Evolutionary conservation across 2,888 invertebrate genomes (phyloP), one percentile per base, ranked within the genome.

Genomic region (Amaurobius ferox): DNA sequence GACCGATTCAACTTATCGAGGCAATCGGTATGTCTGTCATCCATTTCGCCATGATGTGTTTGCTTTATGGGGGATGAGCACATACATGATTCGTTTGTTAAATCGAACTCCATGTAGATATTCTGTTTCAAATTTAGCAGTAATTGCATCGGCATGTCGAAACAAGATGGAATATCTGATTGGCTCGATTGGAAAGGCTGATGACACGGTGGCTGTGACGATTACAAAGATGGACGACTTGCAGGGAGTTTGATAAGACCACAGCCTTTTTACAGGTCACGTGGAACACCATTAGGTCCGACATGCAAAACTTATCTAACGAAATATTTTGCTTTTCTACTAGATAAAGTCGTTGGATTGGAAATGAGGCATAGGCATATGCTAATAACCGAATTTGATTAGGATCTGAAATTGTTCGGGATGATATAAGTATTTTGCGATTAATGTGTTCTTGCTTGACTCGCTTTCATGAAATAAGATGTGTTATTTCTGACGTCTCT

Each of bases 11-110:
- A 6, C 16, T 55, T 55, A 55, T 72, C 72, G 32, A 29, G 30
- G 0, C 16, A 26, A 61, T 61, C 72, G 61, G 55, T 23, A 61
- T 55, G 55, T 55, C 55, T 55, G 55, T 55, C 55, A 55, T 5
- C 55, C 23, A 55, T n/a, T 16, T 6, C 23, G 3, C 2, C 23
- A 55, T 55, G 23, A 55, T 44, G 44, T 44, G 44, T n/a, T 44
- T 16, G 44, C 16, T n/a, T 2, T 16, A 44, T 11, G 16, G n/a
- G 2, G 23, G 23, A 23, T 19, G 16, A 55, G 23, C 3, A n/a
- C n/a, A n/a, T n/a, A n/a, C n/a, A n/a, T n/a, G 55, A 55, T 55
- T 55, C 2, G 1, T 23, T 55, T 23, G 19, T 23, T 55, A 55
- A 55, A 55, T 55, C 55, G 19, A 23, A 2, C 23, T 11, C 23